These are phyloP conservation scores for Catocala nupta DNA, from an alignment of 2,888 invertebrate species.

Conservation along the genomic window DNA sequence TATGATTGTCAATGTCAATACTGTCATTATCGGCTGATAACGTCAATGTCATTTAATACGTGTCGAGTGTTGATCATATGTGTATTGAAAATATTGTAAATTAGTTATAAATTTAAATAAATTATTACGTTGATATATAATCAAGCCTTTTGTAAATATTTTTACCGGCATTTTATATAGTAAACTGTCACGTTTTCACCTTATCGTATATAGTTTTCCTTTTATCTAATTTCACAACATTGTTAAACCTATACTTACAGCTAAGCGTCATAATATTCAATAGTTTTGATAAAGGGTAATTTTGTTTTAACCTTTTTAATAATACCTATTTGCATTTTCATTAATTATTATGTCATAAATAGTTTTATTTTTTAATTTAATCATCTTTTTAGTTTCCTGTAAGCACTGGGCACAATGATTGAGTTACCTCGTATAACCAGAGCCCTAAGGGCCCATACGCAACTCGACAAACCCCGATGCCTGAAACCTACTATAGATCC, in stretches of 20 bases:
- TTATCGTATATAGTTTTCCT: conserved; percentile 9
- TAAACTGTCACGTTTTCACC: neutral
- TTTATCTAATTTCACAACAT: conserved; percentile 42
- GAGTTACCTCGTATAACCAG: conserved; percentile 89
- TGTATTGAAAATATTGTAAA: conserved; percentile 24
- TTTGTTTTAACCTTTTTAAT: too few species aligned
- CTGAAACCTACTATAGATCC: conserved; percentile 67
- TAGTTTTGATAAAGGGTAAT: too few species aligned
- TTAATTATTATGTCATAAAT: too few species aligned
- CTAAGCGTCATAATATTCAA: too few species aligned
- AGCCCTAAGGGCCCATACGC: conserved; percentile 89
- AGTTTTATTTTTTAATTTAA: neutral
- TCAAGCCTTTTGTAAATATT: conserved; percentile 11
- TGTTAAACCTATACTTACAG: conserved; percentile 9
- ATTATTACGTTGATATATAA: neutral
- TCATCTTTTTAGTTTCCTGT: neutral
- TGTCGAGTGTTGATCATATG: conserved; percentile 37
- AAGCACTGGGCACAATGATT: conserved; percentile 56
- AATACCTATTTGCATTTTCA: too few species aligned
- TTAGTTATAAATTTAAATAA: conserved; percentile 14
- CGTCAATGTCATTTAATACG: conserved; percentile 23
- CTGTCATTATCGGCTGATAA: conserved; percentile 6
- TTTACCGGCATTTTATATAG: neutral
- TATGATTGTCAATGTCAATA: neutral
- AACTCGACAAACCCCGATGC: conserved; percentile 80